phyloP scores from a whole-genome alignment of 2,888 invertebrate genomes.

The Monochamus alternatus region DNA sequence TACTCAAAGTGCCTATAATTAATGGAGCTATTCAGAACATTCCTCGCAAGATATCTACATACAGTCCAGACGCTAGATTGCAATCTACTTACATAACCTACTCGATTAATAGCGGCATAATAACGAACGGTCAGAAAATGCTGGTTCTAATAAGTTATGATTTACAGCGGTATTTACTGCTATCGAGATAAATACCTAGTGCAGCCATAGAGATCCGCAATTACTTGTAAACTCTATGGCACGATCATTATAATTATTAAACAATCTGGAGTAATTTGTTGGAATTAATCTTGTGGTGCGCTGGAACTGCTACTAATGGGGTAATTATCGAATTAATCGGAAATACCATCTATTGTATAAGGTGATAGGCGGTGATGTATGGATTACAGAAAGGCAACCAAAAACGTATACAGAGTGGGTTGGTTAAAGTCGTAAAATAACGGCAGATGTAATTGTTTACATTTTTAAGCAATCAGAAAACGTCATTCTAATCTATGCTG shows the following conservation, averaged over 20 bases:
- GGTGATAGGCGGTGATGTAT: slow-evolving; percentile 22
- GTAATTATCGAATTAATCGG: background rate
- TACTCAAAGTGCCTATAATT: background rate
- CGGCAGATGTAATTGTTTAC: no score
- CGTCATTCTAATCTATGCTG: no score
- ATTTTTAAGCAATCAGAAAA: no score
- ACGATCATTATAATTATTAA: background rate
- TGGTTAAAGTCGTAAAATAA: no score
- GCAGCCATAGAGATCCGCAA: background rate
- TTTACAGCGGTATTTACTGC: background rate
- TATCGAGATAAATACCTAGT: background rate
- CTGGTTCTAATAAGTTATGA: background rate
- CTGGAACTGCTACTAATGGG: background rate
- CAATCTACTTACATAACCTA: slow-evolving; percentile 17
- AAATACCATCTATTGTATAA: slow-evolving; percentile 14
- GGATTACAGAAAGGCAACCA: no score
- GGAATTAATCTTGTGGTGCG: background rate
- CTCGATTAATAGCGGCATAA: slow-evolving; percentile 10
- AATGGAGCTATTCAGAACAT: background rate
- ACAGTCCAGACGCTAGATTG: background rate
- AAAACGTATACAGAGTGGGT: no score
- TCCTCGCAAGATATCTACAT: background rate
- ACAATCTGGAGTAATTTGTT: background rate
- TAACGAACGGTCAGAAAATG: background rate
- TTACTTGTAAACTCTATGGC: background rate